Percentiles rank a stretch among this genome's conserved stretches.
Evolutionary conservation across 1,140 invertebrate genomes (phyloP).

Genomic region (Lysiphlebus fabarum): DNA sequence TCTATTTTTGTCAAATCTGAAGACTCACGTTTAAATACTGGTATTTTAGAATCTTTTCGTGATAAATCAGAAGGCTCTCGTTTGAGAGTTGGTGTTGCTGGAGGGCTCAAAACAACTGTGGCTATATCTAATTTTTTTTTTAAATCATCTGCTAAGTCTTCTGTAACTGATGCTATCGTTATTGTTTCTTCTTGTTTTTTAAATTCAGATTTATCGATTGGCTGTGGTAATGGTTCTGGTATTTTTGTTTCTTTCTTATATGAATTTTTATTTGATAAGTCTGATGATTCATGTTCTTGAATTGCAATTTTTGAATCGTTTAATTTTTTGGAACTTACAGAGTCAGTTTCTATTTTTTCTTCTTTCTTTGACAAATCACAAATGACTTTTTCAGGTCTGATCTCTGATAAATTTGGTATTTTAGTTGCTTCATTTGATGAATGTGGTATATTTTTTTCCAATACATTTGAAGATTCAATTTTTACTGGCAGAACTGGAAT

Average conservation of each 20-base stretch:
- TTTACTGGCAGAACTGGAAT: slow-evolving; percentile 12
- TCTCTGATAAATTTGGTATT: too few relatives aligned
- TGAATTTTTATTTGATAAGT: background rate
- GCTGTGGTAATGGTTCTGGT: background rate
- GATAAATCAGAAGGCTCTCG: too few relatives aligned
- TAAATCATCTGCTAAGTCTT: too few relatives aligned
- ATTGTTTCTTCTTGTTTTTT: slow-evolving; percentile 27
- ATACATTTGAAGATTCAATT: slow-evolving; percentile 14
- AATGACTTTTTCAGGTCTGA: too few relatives aligned
- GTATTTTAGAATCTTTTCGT: slow-evolving; percentile 14
- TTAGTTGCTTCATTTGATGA: background rate
- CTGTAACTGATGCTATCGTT: slow-evolving; percentile 22
- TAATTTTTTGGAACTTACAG: background rate
- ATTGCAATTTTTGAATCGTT: background rate
- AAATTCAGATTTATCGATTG: too few relatives aligned
- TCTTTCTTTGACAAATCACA: too few relatives aligned
- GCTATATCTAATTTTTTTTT: too few relatives aligned
- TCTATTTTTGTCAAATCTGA: slow-evolving; percentile 15
- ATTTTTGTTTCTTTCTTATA: background rate
- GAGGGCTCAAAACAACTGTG: too few relatives aligned
- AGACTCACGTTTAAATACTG: slow-evolving; percentile 16
- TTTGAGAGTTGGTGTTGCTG: background rate
- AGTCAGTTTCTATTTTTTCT: background rate
- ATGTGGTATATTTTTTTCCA: slow-evolving; percentile 6
- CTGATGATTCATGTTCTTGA: too few relatives aligned